Evolutionary conservation across 1,140 invertebrate genomes (phyloP).

Genomic region (Phortica variegata): DNA sequence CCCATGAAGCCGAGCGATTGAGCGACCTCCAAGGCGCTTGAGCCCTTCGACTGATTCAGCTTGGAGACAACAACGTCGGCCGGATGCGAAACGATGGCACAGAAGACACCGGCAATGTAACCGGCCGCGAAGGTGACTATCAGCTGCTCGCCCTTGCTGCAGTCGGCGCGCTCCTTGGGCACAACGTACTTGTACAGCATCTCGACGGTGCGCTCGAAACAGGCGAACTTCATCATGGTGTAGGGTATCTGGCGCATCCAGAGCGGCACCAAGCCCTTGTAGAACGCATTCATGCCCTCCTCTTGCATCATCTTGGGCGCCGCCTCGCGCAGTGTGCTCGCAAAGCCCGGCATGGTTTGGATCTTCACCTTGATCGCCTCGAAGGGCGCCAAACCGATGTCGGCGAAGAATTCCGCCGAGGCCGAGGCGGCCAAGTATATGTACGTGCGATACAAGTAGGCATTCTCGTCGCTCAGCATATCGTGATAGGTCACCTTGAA

Average conservation of each 20-base stretch:
- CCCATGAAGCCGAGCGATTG: conserved; percentile 69
- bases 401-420: conserved; percentile 98
- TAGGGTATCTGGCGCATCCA: conserved; percentile 97
- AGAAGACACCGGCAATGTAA: conserved; percentile 88
- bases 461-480: conserved; percentile 75
- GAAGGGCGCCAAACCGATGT: conserved; percentile 95
- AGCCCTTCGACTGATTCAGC: conserved; percentile 87
- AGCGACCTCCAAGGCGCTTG: conserved; percentile 67
- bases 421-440: conserved; percentile 94
- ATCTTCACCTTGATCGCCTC: conserved; percentile 95
- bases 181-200: conserved; percentile 89
- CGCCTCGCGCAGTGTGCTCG: conserved; percentile 84
- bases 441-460: conserved; percentile 85
- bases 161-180: conserved; percentile 90
- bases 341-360: conserved; percentile 90
- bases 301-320: conserved; percentile 83
- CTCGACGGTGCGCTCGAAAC: conserved; percentile 98
- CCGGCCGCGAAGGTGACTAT: conserved; percentile 93
- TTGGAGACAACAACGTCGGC: conserved; percentile 88
- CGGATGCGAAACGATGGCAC: conserved; percentile 85
- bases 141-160: conserved; percentile 86
- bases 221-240: conserved; percentile 99
- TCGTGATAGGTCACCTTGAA: conserved; percentile 77
- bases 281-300: conserved; percentile 77
- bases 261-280: conserved; percentile 87